These are phyloP conservation scores for Microcebus tavaratra DNA, from an alignment of 2,113 vertebrate genomes.

Conservation along the genomic window DNA sequence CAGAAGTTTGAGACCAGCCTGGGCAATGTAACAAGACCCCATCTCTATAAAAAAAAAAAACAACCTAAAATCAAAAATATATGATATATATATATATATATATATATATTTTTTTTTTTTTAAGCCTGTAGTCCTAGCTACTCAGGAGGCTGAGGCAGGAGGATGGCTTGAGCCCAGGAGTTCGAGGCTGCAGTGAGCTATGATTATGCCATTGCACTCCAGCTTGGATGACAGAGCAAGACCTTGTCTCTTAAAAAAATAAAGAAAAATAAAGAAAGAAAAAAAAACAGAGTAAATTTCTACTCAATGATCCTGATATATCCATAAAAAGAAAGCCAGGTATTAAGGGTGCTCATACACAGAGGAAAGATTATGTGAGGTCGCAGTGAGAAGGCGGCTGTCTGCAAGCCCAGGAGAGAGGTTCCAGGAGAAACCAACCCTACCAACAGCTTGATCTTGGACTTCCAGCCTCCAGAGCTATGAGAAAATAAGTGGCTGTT, in stretches of 20 bases:
- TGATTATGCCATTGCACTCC: not conserved
- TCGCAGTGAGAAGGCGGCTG: not conserved
- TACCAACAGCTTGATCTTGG: not conserved
- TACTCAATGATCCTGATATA: too few relatives aligned
- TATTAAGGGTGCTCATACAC: accelerated
- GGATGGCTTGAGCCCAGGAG: not conserved
- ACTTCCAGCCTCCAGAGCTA: not conserved
- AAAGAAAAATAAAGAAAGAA: too few relatives aligned
- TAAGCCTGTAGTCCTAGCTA: not conserved
- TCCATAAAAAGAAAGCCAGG: too few relatives aligned
- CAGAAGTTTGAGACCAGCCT: not conserved
- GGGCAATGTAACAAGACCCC: not conserved
- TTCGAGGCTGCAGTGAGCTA: not conserved
- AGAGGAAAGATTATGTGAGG: not conserved
- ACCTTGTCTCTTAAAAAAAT: not conserved
- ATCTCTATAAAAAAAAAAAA: not conserved
- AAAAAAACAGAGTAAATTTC: too few relatives aligned
- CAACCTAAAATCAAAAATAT: too few relatives aligned
- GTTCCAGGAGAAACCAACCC: not conserved
- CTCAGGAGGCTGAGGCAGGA: not conserved
- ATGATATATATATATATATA: too few relatives aligned
- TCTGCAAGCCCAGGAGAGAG: not conserved
- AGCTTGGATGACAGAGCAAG: not conserved
- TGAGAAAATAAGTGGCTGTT: not conserved
- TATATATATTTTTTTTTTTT: too few relatives aligned